A percentile compares a stretch with the other conserved stretches of the same genome.
These are phyloP conservation scores for Phylloscopus trochiloides DNA, from an alignment of 2,113 vertebrate genomes.

Conservation along the genomic window DNA sequence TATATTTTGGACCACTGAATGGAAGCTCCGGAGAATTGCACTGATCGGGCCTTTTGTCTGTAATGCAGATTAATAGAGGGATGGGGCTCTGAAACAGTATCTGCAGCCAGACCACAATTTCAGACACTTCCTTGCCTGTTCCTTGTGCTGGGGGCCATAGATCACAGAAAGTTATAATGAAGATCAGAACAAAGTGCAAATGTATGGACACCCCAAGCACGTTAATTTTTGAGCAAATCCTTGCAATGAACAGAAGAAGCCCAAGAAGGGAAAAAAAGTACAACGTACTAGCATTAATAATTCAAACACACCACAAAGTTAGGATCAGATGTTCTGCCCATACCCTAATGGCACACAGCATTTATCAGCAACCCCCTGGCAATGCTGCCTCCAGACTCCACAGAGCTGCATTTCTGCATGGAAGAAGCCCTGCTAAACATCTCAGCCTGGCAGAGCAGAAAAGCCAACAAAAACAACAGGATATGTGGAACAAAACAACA, in stretches of 20 bases:
- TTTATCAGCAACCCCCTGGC: neutral
- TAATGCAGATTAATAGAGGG: neutral
- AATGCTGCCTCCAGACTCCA: neutral
- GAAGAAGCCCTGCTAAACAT: neutral
- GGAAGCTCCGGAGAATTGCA: neutral
- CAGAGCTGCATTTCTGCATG: accelerated
- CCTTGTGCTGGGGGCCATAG: neutral
- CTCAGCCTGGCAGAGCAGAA: neutral
- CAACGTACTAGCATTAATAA: neutral
- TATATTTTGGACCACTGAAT: neutral
- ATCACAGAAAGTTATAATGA: neutral
- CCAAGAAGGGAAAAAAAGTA: neutral
- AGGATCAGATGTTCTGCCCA: neutral
- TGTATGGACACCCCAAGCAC: neutral
- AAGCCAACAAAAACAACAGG: neutral
- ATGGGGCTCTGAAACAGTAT: neutral
- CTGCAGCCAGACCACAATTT: neutral
- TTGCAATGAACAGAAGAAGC: neutral
- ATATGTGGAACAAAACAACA: neutral
- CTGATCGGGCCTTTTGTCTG: neutral
- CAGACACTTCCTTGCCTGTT: neutral
- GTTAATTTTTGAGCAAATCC: neutral
- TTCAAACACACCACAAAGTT: neutral
- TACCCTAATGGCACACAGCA: neutral
- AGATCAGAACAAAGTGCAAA: neutral